Evolutionary conservation across 2,888 invertebrate species (phyloP).

Genomic region (Cantharis rufa): DNA sequence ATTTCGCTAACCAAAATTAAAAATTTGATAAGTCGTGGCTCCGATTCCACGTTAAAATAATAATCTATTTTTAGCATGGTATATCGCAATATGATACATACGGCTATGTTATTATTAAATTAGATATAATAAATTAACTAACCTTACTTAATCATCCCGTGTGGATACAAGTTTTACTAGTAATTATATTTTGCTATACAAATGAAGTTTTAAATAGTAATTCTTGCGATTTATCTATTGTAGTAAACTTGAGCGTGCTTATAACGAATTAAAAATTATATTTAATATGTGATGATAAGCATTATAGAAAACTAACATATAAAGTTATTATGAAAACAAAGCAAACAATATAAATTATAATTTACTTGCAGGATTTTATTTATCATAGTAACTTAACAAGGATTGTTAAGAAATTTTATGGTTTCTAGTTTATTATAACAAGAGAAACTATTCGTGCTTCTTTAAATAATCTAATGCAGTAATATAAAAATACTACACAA

Average conservation of each 20-base stretch:
- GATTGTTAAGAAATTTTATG: conserved; percentile 16
- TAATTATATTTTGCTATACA: background rate
- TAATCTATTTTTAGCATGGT: too few relatives aligned
- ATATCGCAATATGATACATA: background rate
- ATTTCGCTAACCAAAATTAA: too few relatives aligned
- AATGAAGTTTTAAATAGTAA: background rate
- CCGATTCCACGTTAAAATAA: background rate
- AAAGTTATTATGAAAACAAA: background rate
- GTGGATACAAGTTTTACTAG: background rate
- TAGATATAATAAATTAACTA: background rate
- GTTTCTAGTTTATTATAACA: conserved; percentile 21
- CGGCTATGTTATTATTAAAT: background rate
- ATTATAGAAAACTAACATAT: background rate
- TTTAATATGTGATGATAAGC: background rate
- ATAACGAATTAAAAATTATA: background rate
- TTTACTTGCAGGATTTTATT: background rate
- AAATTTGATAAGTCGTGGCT: background rate
- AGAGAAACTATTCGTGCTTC: conserved; percentile 16
- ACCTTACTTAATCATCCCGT: background rate
- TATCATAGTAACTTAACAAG: conserved; percentile 5
- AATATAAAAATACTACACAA: conserved; percentile 2
- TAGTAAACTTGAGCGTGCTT: background rate
- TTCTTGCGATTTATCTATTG: background rate
- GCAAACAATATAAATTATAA: background rate
- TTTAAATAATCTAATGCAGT: background rate